A percentile compares a stretch with the other conserved stretches of the same genome.
Conservation (phyloP, 1,140 invertebrate genomes). For the Delia radicum region DNA sequence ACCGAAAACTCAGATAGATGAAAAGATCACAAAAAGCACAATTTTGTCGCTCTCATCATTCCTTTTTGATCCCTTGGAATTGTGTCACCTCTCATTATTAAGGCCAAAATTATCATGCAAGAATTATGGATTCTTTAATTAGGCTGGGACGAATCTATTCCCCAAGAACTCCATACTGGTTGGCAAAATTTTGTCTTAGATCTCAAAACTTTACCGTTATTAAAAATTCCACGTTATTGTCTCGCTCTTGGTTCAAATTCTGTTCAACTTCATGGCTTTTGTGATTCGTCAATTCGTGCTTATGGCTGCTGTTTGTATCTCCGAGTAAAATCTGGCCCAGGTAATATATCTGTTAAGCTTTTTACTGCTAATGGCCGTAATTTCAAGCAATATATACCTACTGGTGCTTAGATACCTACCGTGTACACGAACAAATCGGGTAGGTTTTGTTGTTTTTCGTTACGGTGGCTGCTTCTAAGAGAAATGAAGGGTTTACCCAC, state of each 20-base stretch:
- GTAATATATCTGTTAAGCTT: neutral
- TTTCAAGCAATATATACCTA: too few relatives aligned
- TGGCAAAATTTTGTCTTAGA: neutral
- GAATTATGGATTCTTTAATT: constrained; percentile 9
- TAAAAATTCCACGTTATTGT: constrained; percentile 8
- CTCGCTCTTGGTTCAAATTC: neutral
- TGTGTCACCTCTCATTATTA: too few relatives aligned
- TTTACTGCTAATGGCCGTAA: constrained; percentile 11
- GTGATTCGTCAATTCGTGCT: constrained; percentile 6
- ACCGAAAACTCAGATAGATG: neutral
- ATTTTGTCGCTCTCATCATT: neutral
- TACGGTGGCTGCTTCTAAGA: too few relatives aligned
- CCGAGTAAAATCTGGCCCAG: neutral
- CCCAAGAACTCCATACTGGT: neutral
- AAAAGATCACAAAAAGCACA: too few relatives aligned
- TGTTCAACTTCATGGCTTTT: constrained; percentile 15
- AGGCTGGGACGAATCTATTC: constrained; percentile 6
- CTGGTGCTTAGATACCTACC: too few relatives aligned
- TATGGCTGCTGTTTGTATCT: constrained; percentile 25
- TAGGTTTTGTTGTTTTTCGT: too few relatives aligned
- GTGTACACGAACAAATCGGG: too few relatives aligned
- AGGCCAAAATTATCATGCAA: too few relatives aligned
- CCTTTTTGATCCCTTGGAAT: neutral
- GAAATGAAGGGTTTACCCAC: too few relatives aligned
- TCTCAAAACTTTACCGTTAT: neutral